Conservation (phyloP, 37 sponge, comb jelly and placozoan species). For the Ephydatia muelleri region DNA sequence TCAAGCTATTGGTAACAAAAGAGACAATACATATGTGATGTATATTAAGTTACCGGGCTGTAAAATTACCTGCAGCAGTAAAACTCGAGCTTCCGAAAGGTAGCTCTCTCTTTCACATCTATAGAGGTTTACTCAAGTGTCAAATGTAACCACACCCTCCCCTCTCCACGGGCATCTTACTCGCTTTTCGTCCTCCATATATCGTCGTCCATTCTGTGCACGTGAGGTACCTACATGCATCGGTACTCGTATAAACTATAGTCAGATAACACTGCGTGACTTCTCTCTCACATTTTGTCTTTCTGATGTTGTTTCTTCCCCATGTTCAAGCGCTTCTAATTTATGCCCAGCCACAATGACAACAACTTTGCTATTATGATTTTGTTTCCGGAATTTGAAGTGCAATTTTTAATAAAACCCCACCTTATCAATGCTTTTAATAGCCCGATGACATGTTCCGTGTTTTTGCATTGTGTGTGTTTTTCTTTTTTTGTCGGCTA, state of each 20-base stretch:
- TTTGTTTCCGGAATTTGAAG: too few relatives aligned
- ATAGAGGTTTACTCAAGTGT: too few relatives aligned
- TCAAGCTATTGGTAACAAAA: conserved; percentile 62
- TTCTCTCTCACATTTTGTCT: conserved; percentile 88
- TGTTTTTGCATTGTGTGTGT: conserved; percentile 44
- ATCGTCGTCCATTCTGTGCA: conserved; percentile 90
- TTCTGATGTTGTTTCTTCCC: conserved; percentile 99
- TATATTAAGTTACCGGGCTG: background rate
- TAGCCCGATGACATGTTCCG: too few relatives aligned
- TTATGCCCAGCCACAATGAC: too few relatives aligned
- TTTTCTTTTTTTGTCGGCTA: conserved; percentile 64
- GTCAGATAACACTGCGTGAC: background rate
- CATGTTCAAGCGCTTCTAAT: too few relatives aligned
- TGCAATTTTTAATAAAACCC: too few relatives aligned
- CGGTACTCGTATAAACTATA: background rate
- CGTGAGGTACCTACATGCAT: conserved; percentile 86
- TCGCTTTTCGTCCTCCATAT: conserved; percentile 94
- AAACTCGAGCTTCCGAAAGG: conserved; percentile 88
- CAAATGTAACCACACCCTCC: background rate
- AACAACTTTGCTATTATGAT: too few relatives aligned
- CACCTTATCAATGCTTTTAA: too few relatives aligned
- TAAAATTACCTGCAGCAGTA: conserved; percentile 84
- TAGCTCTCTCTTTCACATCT: conserved; percentile 19
- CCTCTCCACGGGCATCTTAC: conserved; percentile 16
- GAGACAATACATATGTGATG: too few relatives aligned